These are phyloP conservation scores for Mungos mungo DNA, from an alignment of 2,113 vertebrate genomes.

Conservation along the genomic window DNA sequence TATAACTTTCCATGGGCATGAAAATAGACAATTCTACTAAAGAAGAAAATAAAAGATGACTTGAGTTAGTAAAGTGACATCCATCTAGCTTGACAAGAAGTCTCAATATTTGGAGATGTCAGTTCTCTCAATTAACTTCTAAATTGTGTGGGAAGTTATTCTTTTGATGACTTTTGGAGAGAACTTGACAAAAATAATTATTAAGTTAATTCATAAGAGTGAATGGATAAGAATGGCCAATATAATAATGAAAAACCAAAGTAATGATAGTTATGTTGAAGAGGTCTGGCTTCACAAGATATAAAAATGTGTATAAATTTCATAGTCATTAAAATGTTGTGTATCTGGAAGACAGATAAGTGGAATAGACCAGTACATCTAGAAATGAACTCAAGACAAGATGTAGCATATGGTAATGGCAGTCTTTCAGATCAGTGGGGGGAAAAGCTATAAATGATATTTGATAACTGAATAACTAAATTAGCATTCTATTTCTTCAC, in stretches of 20 bases:
- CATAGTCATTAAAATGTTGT: background rate
- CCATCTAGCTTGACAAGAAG: conserved; percentile 57
- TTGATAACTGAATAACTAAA: background rate
- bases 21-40: conserved; percentile 2
- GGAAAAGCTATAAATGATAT: background rate
- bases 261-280: background rate
- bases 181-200: conserved; percentile 46
- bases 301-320: background rate
- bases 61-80: conserved; percentile 41
- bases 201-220: conserved; percentile 47
- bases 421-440: background rate
- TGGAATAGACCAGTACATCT: background rate
- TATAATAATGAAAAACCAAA: background rate
- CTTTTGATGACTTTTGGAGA: conserved; percentile 49
- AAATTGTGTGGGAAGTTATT: conserved; percentile 41
- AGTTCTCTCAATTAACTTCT: conserved; percentile 50
- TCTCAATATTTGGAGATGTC: conserved; percentile 68
- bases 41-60: conserved; percentile 30
- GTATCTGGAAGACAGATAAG: background rate
- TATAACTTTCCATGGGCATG: background rate
- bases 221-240: conserved; percentile 1
- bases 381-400: background rate
- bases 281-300: background rate
- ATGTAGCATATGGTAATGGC: background rate
- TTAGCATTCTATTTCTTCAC: background rate